A percentile compares a stretch with the other conserved stretches of the same genome.
Evolutionary conservation across 2,797 vertebrate genomes (phyloP).

Genomic region (Caiman crocodilus): DNA sequence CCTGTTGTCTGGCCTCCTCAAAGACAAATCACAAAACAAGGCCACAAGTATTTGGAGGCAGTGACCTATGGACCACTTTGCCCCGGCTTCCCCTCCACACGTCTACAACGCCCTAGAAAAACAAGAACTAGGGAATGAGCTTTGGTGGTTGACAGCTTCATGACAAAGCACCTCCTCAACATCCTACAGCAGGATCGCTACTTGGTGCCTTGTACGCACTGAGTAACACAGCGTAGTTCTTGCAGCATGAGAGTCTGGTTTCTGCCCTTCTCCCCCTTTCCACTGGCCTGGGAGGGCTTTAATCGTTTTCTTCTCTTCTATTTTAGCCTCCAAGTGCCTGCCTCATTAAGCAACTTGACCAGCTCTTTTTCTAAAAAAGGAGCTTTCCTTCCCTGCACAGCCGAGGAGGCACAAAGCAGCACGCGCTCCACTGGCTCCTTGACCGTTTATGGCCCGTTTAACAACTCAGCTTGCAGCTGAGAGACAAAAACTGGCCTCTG

Average conservation of each 20-base stretch:
- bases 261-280: background rate
- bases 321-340: background rate
- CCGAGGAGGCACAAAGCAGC: background rate
- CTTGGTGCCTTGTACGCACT: too few relatives aligned
- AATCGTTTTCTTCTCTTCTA: background rate
- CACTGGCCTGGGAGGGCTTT: background rate
- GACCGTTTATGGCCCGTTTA: background rate
- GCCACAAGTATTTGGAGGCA: background rate
- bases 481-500: background rate
- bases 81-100: too few relatives aligned
- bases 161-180: too few relatives aligned
- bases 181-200: too few relatives aligned
- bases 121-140: background rate
- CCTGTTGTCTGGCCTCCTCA: background rate
- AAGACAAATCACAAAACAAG: background rate
- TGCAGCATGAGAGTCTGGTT: background rate
- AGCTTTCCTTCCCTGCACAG: background rate
- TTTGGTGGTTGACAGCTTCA: background rate
- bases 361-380: background rate
- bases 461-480: background rate
- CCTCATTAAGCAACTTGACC: background rate
- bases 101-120: background rate
- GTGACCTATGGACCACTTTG: background rate
- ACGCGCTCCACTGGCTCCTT: too few relatives aligned
- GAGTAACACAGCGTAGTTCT: background rate